Evolutionary conservation across 1,140 invertebrate species (phyloP).

Genomic region (Grapholita molesta): DNA sequence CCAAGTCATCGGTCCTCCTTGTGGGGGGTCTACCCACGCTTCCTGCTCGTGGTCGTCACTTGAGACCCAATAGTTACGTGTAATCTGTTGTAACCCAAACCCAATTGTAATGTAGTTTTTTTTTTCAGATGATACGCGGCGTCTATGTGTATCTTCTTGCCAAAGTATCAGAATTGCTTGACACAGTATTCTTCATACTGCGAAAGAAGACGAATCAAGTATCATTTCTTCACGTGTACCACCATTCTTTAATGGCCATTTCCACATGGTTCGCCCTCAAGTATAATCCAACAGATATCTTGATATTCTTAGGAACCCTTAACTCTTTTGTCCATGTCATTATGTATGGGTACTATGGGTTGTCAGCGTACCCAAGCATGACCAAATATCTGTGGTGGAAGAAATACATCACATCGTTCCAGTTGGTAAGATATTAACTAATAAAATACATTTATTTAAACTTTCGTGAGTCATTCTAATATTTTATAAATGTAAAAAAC

Average conservation of each 20-base stretch:
- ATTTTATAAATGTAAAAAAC: no score
- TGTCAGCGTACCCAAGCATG: slow-evolving; percentile 86
- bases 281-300: slow-evolving; percentile 72
- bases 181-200: slow-evolving; percentile 65
- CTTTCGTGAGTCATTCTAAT: no score
- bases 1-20: no score
- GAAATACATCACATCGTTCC: slow-evolving; percentile 85
- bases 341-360: slow-evolving; percentile 90
- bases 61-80: no score
- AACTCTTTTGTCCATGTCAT: slow-evolving; percentile 84
- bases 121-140: slow-evolving; percentile 3
- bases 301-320: slow-evolving; percentile 75
- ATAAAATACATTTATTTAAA: no score
- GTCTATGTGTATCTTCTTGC: slow-evolving; percentile 51
- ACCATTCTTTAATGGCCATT: slow-evolving; percentile 80
- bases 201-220: slow-evolving; percentile 86
- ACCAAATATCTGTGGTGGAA: slow-evolving; percentile 77
- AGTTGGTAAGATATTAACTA: slow-evolving; percentile 74
- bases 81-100: no score
- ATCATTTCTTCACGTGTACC: slow-evolving; percentile 84
- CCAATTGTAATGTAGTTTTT: no score
- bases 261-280: slow-evolving; percentile 69
- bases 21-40: no score
- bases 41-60: no score
- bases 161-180: slow-evolving; percentile 51